Evolutionary conservation across 2,113 vertebrate genomes (phyloP), one percentile per base, ranked within the genome.

Genomic region (Opisthocomus hoazin): DNA sequence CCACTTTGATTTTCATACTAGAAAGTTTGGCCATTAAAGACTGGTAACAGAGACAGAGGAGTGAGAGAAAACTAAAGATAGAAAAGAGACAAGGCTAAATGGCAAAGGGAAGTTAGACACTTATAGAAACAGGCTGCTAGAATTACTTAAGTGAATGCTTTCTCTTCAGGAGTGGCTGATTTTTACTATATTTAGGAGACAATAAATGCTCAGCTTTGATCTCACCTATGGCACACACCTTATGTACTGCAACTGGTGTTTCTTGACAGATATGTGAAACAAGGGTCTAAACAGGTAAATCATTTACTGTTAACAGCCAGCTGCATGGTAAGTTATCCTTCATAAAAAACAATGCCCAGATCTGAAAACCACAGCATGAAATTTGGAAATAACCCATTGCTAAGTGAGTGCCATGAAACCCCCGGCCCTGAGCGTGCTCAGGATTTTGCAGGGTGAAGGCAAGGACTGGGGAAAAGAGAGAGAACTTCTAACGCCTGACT

Each of bases 1-100:
- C 98, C 98, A 99, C 98, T 98, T 99, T 99, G 98, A 99, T 99
- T 99, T 99, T 99, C 99, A 99, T 99, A 98, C 99, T 99, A 99
- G 99, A 99, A 97, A 99, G 98, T 98, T 99, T 99, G 97, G 99
- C 99, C 99, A 99, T 99, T 98, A 99, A 97, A 92, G 98, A 99
- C 99, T 99, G 98, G 98, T 95, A 97, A 98, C 90, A 98, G 96
- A 98, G 98, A 98, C 93, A 98, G 97, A 97, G 96, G 94, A 95
- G 89, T 96, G 91, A 98, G 97, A 97, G 97, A 96, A 95, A 97
- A 96, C 93, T 97, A 97, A 91, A 98, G 97, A 86, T 21, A 97
- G 97, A 98, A 97, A 97, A 97, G 86, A 97, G 79, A 96, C 78
- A 97, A 97, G 70, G 90, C 97, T 97, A 81, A 96, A 83, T 79